Percentiles rank a stretch among this genome's conserved stretches.
Conservation (phyloP, 1,140 invertebrate species). For the Hycleus cichorii region DNA sequence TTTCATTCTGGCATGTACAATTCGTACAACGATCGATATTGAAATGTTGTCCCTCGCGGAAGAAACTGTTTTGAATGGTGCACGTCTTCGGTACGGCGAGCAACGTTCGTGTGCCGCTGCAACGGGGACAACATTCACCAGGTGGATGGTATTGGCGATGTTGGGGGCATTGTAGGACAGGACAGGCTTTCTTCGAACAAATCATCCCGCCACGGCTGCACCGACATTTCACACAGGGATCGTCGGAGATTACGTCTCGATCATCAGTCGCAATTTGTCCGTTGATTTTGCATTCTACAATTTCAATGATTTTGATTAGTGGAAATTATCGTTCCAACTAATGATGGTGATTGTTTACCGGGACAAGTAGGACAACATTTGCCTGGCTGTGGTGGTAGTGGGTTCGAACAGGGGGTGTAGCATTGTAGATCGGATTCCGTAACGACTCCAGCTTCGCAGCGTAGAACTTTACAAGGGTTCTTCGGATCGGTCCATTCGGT, state of each 20-base stretch:
- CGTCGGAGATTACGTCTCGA: constrained; percentile 66
- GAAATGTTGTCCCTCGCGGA: constrained; percentile 51
- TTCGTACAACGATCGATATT: constrained; percentile 71
- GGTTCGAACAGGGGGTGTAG: constrained; percentile 68
- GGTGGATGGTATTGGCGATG: constrained; percentile 55
- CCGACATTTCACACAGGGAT: constrained; percentile 80
- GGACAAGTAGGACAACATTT: constrained; percentile 79
- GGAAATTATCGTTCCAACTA: not conserved
- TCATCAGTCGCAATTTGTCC: constrained; percentile 58
- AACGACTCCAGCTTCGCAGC: constrained; percentile 75
- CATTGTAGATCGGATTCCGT: constrained; percentile 72
- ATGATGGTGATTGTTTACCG: constrained; percentile 43
- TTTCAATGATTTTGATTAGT: not conserved
- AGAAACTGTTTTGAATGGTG: constrained; percentile 59
- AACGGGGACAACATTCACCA: constrained; percentile 79
- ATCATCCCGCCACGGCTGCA: constrained; percentile 68
- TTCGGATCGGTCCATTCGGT: constrained; percentile 65
- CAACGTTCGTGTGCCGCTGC: constrained; percentile 46
- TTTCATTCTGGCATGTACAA: constrained; percentile 72
- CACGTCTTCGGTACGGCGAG: constrained; percentile 50
- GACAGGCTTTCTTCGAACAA: constrained; percentile 77
- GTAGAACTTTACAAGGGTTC: constrained; percentile 62
- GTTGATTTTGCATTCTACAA: constrained; percentile 68
- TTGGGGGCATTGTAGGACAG: constrained; percentile 68
- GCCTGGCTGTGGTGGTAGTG: constrained; percentile 59